Percentiles rank a stretch among this genome's conserved stretches.
phyloP scores from a whole-genome alignment of 2,888 invertebrate genomes.

The Drosophila recens region DNA sequence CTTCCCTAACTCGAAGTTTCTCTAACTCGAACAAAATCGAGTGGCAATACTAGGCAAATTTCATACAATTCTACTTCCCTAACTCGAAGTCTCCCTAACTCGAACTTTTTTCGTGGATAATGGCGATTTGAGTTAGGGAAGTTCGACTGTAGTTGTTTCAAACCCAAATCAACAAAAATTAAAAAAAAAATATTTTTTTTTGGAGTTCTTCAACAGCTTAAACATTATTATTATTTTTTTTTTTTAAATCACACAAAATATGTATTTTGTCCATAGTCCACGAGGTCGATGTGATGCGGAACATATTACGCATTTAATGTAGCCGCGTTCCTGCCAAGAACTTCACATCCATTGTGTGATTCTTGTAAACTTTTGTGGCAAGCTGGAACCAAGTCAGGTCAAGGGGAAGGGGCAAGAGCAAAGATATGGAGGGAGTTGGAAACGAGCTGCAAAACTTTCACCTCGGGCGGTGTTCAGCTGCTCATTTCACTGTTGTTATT shows the following conservation, averaged over 20 bases:
- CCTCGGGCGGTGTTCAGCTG: slow-evolving; percentile 61
- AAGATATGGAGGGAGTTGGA: slow-evolving; percentile 46
- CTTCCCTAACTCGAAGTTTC: too few species aligned
- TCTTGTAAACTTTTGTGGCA: slow-evolving; percentile 74
- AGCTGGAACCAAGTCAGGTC: slow-evolving; percentile 32
- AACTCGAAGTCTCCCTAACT: too few species aligned
- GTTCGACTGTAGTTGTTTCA: too few species aligned
- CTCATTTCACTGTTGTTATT: slow-evolving; percentile 38
- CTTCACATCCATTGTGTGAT: slow-evolving; percentile 54
- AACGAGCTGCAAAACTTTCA: slow-evolving; percentile 79
- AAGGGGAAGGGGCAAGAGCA: not conserved
- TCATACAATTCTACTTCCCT: too few species aligned
- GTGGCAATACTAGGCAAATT: too few species aligned
- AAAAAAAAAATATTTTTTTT: too few species aligned
- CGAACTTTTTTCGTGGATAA: too few species aligned
- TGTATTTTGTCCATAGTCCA: slow-evolving; percentile 48
- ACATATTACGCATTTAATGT: slow-evolving; percentile 80
- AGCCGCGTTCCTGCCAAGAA: slow-evolving; percentile 67
- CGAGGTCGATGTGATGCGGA: slow-evolving; percentile 60
- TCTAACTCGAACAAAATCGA: too few species aligned
- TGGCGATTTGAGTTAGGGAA: too few species aligned
- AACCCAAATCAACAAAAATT: too few species aligned
- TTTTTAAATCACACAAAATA: slow-evolving; percentile 5
- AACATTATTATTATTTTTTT: not conserved
- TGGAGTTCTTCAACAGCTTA: not conserved